Percentiles rank a stretch among this genome's conserved stretches.
phyloP scores from a whole-genome alignment of 2,113 vertebrate species.

The Cephalopholis sonnerati region DNA sequence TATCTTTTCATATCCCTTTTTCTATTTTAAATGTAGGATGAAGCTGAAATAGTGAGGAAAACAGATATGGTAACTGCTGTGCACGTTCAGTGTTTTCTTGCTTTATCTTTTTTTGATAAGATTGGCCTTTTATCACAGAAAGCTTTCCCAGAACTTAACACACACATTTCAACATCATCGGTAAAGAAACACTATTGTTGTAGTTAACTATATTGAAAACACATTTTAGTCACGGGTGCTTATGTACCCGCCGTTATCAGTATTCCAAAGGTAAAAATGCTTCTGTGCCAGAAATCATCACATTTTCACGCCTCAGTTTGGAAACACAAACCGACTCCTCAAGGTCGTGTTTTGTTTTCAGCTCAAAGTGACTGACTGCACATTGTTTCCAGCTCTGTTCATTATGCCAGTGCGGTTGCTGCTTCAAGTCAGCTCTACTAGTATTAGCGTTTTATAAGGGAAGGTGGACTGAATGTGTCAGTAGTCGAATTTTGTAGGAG shows the following conservation, averaged over 20 bases:
- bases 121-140: background rate
- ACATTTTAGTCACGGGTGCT: slow-evolving; percentile 3
- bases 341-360: background rate
- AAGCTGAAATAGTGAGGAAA: background rate
- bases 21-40: background rate
- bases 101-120: slow-evolving; percentile 11
- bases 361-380: slow-evolving; percentile 40
- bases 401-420: slow-evolving; percentile 35
- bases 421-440: slow-evolving; percentile 32
- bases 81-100: slow-evolving; percentile 4
- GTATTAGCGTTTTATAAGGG: slow-evolving; percentile 10
- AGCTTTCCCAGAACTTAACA: background rate
- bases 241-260: slow-evolving; percentile 14
- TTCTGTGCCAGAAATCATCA: slow-evolving; percentile 9
- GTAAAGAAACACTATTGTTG: background rate
- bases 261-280: slow-evolving; percentile 10
- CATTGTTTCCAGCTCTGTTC: background rate
- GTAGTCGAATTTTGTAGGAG: slow-evolving; percentile 12
- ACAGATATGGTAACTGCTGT: background rate
- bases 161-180: background rate
- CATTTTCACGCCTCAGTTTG: slow-evolving; percentile 9
- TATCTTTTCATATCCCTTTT: background rate
- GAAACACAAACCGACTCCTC: background rate
- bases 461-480: slow-evolving; percentile 8
- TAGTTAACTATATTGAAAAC: background rate